phyloP scores from a whole-genome alignment of 2,113 vertebrate species.

The Hyperoodon ampullatus region DNA sequence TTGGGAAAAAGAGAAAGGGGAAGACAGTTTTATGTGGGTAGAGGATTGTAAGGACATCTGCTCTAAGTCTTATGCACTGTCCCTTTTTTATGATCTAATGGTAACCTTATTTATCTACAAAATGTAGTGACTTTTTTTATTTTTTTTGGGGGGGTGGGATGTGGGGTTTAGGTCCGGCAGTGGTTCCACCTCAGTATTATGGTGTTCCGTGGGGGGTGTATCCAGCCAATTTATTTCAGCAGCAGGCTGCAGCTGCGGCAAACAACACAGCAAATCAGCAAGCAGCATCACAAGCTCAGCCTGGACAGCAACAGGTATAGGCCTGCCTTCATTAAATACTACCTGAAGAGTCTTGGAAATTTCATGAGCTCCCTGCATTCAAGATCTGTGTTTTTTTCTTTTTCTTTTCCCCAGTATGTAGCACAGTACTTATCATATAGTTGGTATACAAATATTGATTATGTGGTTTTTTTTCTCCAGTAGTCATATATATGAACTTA shows the following conservation, averaged over 20 bases:
- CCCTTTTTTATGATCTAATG: neutral
- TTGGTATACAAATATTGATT: neutral
- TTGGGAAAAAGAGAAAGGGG: neutral
- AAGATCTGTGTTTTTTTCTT: neutral
- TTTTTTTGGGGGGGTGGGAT: conserved; percentile 34
- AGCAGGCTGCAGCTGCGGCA: conserved; percentile 93
- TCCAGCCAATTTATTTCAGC: conserved; percentile 98
- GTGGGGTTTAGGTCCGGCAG: conserved; percentile 90
- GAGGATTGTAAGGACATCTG: conserved; percentile 5
- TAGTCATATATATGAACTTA: neutral
- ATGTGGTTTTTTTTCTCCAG: neutral
- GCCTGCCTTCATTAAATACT: conserved; percentile 22
- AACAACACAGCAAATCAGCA: conserved; percentile 93
- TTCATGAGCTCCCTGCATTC: neutral
- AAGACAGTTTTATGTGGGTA: neutral
- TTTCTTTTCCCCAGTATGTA: neutral
- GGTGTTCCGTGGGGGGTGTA: conserved; percentile 98
- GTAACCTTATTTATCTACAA: conserved; percentile 25
- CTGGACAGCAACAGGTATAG: conserved; percentile 94
- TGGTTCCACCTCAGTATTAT: conserved; percentile 98
- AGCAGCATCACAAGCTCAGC: conserved; percentile 93
- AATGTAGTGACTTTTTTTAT: conserved; percentile 31
- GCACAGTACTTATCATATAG: neutral
- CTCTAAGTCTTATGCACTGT: neutral
- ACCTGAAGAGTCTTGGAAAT: neutral